Conservation (phyloP, 1,140 invertebrate species). For the Zophobas morio region DNA sequence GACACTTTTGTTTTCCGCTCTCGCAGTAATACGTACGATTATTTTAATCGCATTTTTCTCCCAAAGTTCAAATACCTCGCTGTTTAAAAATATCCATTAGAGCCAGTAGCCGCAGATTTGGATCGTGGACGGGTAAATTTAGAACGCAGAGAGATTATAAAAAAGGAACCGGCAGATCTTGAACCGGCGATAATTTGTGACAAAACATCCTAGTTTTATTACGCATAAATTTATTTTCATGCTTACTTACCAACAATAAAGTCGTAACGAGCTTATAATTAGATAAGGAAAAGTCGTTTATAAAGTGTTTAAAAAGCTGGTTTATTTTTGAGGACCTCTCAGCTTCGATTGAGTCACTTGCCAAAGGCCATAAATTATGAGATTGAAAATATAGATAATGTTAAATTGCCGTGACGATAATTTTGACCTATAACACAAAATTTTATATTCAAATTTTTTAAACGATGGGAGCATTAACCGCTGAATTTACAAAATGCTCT, state of each 20-base stretch:
- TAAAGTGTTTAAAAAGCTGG: background rate
- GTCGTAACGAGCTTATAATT: slow-evolving; percentile 14
- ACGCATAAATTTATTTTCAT: slow-evolving; percentile 18
- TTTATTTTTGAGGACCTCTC: background rate
- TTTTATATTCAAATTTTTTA: background rate
- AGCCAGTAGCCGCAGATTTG: slow-evolving; percentile 16
- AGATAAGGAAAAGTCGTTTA: slow-evolving; percentile 35
- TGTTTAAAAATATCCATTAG: slow-evolving; percentile 41
- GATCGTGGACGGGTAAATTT: slow-evolving; percentile 13
- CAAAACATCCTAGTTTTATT: background rate
- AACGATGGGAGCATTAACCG: background rate
- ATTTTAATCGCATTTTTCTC: slow-evolving; percentile 2
- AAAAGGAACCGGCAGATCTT: slow-evolving; percentile 23
- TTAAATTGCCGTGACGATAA: background rate
- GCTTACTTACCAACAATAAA: slow-evolving; percentile 15
- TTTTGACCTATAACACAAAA: background rate
- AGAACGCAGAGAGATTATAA: slow-evolving; percentile 27
- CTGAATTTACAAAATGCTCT: no score
- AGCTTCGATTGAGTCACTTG: background rate
- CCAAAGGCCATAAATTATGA: slow-evolving; percentile 25
- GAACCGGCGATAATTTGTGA: slow-evolving; percentile 28
- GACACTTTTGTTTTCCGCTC: background rate
- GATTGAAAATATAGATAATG: slow-evolving; percentile 17
- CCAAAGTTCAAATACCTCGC: slow-evolving; percentile 42
- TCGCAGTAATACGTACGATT: background rate